Base-by-base conservation (phyloP, 2,888 invertebrate genomes). In the Tridacna crocea region DNA sequence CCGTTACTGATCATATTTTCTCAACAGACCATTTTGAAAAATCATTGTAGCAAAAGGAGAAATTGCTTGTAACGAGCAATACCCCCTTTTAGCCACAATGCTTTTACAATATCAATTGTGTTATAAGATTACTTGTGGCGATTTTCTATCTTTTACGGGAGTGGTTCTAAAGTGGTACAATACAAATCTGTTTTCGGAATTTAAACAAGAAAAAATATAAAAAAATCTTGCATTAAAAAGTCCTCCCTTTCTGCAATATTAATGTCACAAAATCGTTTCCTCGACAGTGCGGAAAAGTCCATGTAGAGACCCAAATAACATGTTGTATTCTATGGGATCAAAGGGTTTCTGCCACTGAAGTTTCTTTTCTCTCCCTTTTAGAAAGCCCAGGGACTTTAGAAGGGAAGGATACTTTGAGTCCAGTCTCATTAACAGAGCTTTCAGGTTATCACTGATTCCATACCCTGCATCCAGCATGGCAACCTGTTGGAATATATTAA, bases 351-450 rank as follows among this genome's bases (percentile, higher is more conserved):
- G 66, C 80, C 80, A 80, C 60, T 76, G 75, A 0, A 80, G 46
- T 24, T 22, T 63, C 11, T 26, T 46, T 0, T 26, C 12, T 10
- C 36, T 19, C 17, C 22, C 26, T 13, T 36, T 76, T 26, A 22
- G n/a, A 65, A 80, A 80, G 2, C 80, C 80, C 8, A 76, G 48
- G 13, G 72, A 72, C 72, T 76, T 76, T 24, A 80, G 61, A 13
- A 80, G 27, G 61, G 51, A 72, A 0, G 80, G 80, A 22, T 66
- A 76, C 46, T 66, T 76, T n/a, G 27, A 51, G 22, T 72, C 76
- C 24, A 80, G 17, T 12, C 65, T 61, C 27, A 72, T 55, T 17
- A 80, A 6, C 4, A 26, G 15, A 11, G 26, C 12, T 6, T 58
- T 63, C 15, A 47, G 27, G 12, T 22, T 47, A 11, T 58, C 72